Percentiles rank a stretch among this genome's conserved stretches.
phyloP scores from a whole-genome alignment of 2,113 vertebrate genomes.

The Pelecanoides urinatrix region DNA sequence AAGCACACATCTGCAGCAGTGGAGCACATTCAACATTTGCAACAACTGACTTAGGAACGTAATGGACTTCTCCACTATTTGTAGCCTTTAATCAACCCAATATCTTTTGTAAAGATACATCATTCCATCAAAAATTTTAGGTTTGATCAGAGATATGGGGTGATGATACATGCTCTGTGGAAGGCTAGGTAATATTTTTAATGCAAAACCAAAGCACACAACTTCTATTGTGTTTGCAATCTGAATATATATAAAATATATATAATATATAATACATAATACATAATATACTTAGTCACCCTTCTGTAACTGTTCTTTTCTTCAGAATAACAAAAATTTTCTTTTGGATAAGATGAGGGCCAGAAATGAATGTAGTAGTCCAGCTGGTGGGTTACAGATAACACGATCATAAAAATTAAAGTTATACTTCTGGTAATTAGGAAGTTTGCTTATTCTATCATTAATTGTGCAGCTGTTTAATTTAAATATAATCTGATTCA shows the following conservation, averaged over 20 bases:
- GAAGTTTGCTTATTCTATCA: slow-evolving; percentile 56
- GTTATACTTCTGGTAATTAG: slow-evolving; percentile 47
- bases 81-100: neutral
- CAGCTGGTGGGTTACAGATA: slow-evolving; percentile 52
- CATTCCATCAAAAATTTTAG: neutral
- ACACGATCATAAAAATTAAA: slow-evolving; percentile 39
- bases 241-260: neutral
- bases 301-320: neutral
- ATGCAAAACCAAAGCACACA: neutral
- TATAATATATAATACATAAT: too few species aligned
- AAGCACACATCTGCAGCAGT: neutral
- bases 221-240: neutral
- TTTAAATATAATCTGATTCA: slow-evolving; percentile 64
- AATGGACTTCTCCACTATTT: neutral
- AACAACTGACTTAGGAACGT: neutral
- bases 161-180: neutral
- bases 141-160: neutral
- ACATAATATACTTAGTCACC: neutral
- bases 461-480: slow-evolving; percentile 60
- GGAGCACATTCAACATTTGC: neutral
- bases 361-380: slow-evolving; percentile 1
- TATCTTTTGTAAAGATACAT: neutral
- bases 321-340: neutral
- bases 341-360: neutral
- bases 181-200: neutral